Percentiles rank a stretch among this genome's conserved stretches.
These are phyloP conservation scores for Actinia equina DNA, from an alignment of 64 coral and sea anemone genomes.

Conservation along the genomic window DNA sequence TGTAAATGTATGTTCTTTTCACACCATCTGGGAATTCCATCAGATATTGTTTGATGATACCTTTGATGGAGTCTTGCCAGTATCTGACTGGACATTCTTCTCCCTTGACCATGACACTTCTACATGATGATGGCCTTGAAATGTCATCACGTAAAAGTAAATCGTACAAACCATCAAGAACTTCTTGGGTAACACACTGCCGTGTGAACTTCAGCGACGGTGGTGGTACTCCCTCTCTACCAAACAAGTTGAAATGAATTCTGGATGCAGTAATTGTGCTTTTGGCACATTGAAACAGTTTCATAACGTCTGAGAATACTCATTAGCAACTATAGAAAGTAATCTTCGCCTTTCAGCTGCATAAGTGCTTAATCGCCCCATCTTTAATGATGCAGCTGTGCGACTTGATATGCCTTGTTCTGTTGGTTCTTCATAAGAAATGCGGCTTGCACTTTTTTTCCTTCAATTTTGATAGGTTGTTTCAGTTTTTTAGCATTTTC, in stretches of 20 bases:
- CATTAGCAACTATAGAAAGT: constrained; percentile 20
- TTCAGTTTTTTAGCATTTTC: neutral
- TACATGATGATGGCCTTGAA: constrained; percentile 43
- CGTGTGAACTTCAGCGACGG: constrained; percentile 20
- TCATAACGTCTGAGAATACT: neutral
- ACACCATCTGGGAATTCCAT: constrained; percentile 34
- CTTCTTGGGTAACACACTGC: constrained; percentile 21
- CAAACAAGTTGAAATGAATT: constrained; percentile 42
- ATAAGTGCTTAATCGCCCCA: neutral
- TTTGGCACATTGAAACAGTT: constrained; percentile 27
- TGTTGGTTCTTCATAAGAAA: neutral
- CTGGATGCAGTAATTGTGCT: constrained; percentile 38
- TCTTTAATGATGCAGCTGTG: neutral
- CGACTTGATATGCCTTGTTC: neutral
- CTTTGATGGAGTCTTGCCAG: constrained; percentile 44
- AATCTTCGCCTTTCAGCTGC: neutral
- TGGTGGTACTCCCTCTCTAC: constrained; percentile 28
- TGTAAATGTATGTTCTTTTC: constrained; percentile 48
- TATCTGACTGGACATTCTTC: constrained; percentile 39
- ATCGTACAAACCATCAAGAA: constrained; percentile 17
- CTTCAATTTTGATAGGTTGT: constrained; percentile 5
- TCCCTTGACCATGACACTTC: constrained; percentile 42
- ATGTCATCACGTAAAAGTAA: constrained; percentile 31
- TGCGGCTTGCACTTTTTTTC: neutral
- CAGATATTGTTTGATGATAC: constrained; percentile 26